phyloP scores from a whole-genome alignment of 1,140 invertebrate species.

The Papilio polytes region DNA sequence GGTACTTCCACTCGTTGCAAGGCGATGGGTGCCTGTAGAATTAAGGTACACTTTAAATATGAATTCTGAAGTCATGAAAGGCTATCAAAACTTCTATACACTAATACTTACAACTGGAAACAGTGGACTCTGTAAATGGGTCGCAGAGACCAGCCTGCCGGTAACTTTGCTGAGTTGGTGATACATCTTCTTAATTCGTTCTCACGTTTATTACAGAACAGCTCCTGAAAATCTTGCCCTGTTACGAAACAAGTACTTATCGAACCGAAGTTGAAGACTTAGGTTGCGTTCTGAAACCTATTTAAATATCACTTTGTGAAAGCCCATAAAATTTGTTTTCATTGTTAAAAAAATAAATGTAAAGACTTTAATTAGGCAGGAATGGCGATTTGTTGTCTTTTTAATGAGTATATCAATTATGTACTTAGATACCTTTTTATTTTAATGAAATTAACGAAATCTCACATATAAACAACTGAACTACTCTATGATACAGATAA shows the following conservation, averaged over 20 bases:
- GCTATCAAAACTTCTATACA: background rate
- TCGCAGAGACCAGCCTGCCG: constrained; percentile 70
- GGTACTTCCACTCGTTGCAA: constrained; percentile 77
- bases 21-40: constrained; percentile 70
- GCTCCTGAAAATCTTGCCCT: constrained; percentile 56
- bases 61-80: constrained; percentile 19
- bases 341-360: too few species aligned
- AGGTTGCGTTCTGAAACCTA: constrained; percentile 45
- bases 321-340: background rate
- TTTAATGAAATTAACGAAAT: too few species aligned
- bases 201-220: constrained; percentile 47
- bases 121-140: constrained; percentile 70
- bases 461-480: too few species aligned
- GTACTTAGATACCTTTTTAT: background rate
- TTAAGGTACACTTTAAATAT: constrained; percentile 41
- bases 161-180: constrained; percentile 72
- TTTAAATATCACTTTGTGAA: background rate
- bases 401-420: background rate
- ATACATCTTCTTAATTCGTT: constrained; percentile 63
- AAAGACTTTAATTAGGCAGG: background rate
- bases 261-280: constrained; percentile 29
- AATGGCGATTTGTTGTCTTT: background rate
- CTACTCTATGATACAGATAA: background rate
- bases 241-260: constrained; percentile 81
- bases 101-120: constrained; percentile 74